These are phyloP conservation scores for Caprella mutica DNA, from an alignment of 2,888 invertebrate genomes.

Conservation along the genomic window DNA sequence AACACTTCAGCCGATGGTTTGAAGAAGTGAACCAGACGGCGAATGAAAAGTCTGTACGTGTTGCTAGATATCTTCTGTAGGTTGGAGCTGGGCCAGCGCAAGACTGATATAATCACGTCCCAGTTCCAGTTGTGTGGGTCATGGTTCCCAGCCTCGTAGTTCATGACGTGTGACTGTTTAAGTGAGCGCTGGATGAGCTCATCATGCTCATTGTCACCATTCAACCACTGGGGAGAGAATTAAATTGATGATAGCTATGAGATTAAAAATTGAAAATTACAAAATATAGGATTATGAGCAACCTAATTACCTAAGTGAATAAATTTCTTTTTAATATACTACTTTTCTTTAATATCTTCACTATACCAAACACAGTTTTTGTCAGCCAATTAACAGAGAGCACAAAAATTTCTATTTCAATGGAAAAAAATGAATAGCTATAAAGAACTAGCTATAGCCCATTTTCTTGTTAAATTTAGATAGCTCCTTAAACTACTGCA, in stretches of 20 bases:
- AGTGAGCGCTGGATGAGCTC: slow-evolving; percentile 26
- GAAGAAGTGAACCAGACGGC: slow-evolving; percentile 24
- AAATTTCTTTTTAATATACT: neutral
- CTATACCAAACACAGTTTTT: too few species aligned
- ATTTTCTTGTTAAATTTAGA: too few species aligned
- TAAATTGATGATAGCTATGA: neutral
- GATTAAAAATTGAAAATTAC: neutral
- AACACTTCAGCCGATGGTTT: slow-evolving; percentile 30
- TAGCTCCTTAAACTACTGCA: too few species aligned
- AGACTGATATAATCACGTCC: slow-evolving; percentile 25
- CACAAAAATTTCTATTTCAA: too few species aligned
- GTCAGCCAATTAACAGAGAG: too few species aligned
- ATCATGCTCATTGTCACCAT: slow-evolving; percentile 22
- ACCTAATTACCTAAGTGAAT: neutral
- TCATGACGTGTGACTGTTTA: slow-evolving; percentile 21
- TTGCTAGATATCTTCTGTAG: slow-evolving; percentile 19
- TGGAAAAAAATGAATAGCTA: too few species aligned
- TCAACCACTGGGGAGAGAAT: slow-evolving; percentile 20
- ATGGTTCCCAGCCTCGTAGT: neutral
- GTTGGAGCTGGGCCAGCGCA: slow-evolving; percentile 31
- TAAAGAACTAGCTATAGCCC: too few species aligned
- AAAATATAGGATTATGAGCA: neutral
- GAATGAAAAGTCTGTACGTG: slow-evolving; percentile 22
- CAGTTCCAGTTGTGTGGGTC: slow-evolving; percentile 25
- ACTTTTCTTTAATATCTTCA: too few species aligned